Base-by-base conservation (phyloP, 2,797 vertebrate species). In the Mormyrops attenuatus region DNA sequence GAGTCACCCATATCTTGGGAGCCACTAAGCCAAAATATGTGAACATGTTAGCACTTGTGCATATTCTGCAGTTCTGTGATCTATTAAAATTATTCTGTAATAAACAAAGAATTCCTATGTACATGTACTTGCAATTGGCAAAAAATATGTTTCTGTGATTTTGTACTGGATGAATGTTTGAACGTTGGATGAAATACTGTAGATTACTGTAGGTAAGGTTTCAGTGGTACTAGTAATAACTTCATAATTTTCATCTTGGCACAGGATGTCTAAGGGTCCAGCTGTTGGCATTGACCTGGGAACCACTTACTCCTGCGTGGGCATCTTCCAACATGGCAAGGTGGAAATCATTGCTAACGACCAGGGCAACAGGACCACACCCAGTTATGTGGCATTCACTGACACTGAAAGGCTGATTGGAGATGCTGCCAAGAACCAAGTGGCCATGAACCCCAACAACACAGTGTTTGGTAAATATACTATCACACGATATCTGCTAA, bases 371-470 rank as follows among this genome's bases (percentile, higher is more conserved):
- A 95, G 97, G 92, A 98, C 97, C 90, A 98, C 97, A 0, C 97
- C 97, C 89, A 98, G 97, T 92, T 98, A 98, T 0, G 97, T 98
- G 91, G 97, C 97, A 49, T 98, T 98, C 93, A 98, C 97, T 0
- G 97, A 98, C 93, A 96, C 95, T 0, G 97, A 98, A 91, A 95
- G 97, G 89, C 97, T 98, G 82, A 98, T 98, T 0, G 97, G 97
- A 3, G 97, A 98, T 63, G 97, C 97, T 0, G 97, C 97, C 91
- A 98, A 98, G 93, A 98, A 98, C 94, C 97, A 98, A 93, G 97
- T 98, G 88, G 97, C 97, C 87, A 96, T 98, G 97, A 98, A 98
- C 89, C 97, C 97, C 3, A 89, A 95, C 91, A 98, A 98, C 93
- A 98, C 97, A 0, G 97, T 98, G 44, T 98, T 98, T 89, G 97